Evolutionary conservation across 2,888 invertebrate genomes (phyloP), one percentile per base, ranked within the genome.

Genomic region (Patella pellucida): DNA sequence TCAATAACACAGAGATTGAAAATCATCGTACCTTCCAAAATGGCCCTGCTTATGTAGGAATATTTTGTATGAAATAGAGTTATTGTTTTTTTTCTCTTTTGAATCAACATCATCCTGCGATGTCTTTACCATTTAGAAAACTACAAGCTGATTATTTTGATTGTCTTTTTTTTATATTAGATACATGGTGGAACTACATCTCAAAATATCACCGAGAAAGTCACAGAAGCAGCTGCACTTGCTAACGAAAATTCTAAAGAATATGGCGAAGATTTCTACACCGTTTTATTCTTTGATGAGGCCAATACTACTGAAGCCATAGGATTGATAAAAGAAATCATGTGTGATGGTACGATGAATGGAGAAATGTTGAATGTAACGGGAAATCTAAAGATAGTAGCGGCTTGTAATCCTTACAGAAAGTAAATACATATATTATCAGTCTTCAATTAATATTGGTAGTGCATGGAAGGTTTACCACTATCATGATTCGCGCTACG

Each of bases 301-400:
- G 89, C 89, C 12, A 90, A 90, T 83, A 89, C 89, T 2, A 89
- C 89, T n/a, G 87, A 88, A 73, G 86, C 87, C 11, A 86, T 90
- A 51, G 89, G 89, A 56, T 79, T 89, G 27, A 88, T 89, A 71
- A 89, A 89, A 78, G 90, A 90, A 76, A 86, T 89, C 52, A 86
- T 90, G 86, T 88, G 88, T 81, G 90, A 89, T 78, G 82, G 82
- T n/a, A 82, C 84, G 7, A 81, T 89, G 68, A 79, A 82, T 54
- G 89, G 89, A 52, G 67, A 84, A 69, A 84, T 79, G 12, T 77
- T 89, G n/a, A 75, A 76, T 51, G 79, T 80, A 2, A 77, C 72
- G 62, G 71, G 81, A 54, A 85, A 84, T 41, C 82, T 89, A 16
- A 87, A 87, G 75, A 85, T 90, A 68, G 85, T 90, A 15, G 89